Conservation (phyloP, 2,797 vertebrate genomes). For the Taenioides sp. region DNA sequence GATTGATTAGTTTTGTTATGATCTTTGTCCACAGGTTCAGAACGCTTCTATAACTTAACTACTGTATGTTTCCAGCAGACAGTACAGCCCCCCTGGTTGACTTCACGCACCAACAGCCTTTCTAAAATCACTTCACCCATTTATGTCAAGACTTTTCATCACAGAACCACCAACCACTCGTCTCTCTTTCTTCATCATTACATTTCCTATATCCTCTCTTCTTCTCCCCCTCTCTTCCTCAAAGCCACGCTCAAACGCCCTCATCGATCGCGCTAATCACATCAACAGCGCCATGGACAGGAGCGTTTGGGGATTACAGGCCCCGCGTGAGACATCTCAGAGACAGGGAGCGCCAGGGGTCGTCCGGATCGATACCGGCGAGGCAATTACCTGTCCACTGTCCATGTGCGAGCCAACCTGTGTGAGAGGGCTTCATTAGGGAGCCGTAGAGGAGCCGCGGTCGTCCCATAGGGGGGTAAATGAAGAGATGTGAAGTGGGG, state of each 20-base stretch:
- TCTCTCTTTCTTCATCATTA: neutral
- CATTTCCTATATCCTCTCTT: conserved; percentile 21
- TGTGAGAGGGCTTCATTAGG: conserved; percentile 44
- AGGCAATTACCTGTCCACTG: conserved; percentile 62
- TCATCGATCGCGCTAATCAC: conserved; percentile 60
- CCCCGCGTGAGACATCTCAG: conserved; percentile 41
- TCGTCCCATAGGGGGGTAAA: conserved; percentile 38
- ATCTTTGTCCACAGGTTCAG: too few relatives aligned
- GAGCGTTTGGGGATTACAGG: conserved; percentile 51
- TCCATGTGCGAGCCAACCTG: conserved; percentile 44
- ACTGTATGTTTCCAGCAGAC: too few relatives aligned
- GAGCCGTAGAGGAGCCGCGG: conserved; percentile 2
- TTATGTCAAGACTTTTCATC: neutral
- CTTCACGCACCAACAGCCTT: neutral
- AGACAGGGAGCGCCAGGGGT: conserved; percentile 38
- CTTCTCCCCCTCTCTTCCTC: neutral
- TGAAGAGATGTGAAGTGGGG: conserved; percentile 25
- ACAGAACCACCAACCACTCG: neutral
- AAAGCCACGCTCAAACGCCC: conserved; percentile 14
- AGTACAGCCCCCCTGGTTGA: too few relatives aligned
- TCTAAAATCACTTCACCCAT: neutral
- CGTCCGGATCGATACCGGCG: conserved; percentile 56
- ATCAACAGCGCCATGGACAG: conserved; percentile 38
- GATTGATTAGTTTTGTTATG: too few relatives aligned
- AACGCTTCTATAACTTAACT: too few relatives aligned